Evolutionary conservation across 2,888 invertebrate genomes (phyloP).

Genomic region (Sarcophaga variegata): DNA sequence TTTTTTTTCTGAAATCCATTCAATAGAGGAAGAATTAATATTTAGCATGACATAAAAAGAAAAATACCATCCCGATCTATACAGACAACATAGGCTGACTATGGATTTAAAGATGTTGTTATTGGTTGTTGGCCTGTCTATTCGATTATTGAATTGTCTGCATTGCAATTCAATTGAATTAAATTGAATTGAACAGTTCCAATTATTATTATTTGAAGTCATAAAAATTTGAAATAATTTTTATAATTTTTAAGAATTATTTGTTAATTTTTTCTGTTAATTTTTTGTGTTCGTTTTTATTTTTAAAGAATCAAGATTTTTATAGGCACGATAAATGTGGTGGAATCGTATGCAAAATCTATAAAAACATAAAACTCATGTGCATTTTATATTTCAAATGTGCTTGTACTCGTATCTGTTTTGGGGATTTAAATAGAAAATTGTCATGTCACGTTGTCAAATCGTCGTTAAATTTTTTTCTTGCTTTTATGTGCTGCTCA

Average conservation of each 20-base stretch:
- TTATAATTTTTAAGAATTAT: constrained; percentile 36
- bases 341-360: background rate
- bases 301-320: background rate
- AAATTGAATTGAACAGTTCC: no score
- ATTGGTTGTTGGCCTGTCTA: no score
- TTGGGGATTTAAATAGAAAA: constrained; percentile 44
- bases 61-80: no score
- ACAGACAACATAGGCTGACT: no score
- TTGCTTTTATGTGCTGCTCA: background rate
- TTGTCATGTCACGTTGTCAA: constrained; percentile 69
- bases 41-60: no score
- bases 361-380: background rate
- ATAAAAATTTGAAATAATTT: background rate
- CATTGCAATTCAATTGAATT: no score
- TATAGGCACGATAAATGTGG: background rate
- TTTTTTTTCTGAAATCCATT: no score
- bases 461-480: constrained; percentile 40
- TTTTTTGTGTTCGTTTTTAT: background rate
- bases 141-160: no score
- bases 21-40: no score
- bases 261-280: constrained; percentile 56
- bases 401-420: background rate
- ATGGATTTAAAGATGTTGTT: no score
- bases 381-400: background rate
- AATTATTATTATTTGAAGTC: background rate